Conservation (phyloP, 2,797 vertebrate species). For the Austrolebias charrua region DNA sequence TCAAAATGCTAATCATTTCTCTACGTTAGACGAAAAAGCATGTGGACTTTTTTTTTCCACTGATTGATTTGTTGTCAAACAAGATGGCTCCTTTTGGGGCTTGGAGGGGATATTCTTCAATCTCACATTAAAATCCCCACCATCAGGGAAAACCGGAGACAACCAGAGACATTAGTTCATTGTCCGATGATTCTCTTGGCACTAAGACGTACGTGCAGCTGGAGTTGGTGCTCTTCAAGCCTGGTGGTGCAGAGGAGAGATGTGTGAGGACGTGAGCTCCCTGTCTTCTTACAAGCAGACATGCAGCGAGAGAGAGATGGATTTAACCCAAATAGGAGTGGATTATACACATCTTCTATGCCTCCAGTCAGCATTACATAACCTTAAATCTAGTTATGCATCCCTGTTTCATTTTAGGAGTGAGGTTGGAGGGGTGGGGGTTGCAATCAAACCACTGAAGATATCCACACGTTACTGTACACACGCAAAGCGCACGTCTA, state of each 20-base stretch:
- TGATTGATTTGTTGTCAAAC: not conserved
- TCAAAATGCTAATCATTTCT: no score
- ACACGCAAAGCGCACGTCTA: constrained; percentile 5
- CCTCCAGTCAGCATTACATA: constrained; percentile 76
- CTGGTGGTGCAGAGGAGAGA: constrained; percentile 38
- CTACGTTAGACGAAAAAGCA: not conserved
- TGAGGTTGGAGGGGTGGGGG: constrained; percentile 10
- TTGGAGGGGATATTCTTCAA: constrained; percentile 22
- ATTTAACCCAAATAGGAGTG: constrained; percentile 78
- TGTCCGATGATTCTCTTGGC: constrained; percentile 31
- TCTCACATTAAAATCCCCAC: constrained; percentile 30
- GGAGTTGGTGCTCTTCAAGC: constrained; percentile 36
- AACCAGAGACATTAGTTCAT: constrained; percentile 4
- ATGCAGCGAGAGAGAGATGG: constrained; percentile 49
- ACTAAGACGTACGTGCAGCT: constrained; percentile 42
- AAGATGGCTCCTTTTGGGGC: constrained; percentile 24
- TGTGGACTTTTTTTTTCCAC: constrained; percentile 13
- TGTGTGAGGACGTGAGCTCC: constrained; percentile 43
- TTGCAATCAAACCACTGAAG: constrained; percentile 48
- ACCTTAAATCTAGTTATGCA: constrained; percentile 79
- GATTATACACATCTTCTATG: constrained; percentile 74
- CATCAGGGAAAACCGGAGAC: constrained; percentile 31
- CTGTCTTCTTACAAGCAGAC: constrained; percentile 54
- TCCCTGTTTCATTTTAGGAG: constrained; percentile 68
- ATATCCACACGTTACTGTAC: constrained; percentile 25